These are phyloP conservation scores for Dendrophyllia cribrosa DNA, from an alignment of 64 coral and sea anemone species.

Conservation along the genomic window DNA sequence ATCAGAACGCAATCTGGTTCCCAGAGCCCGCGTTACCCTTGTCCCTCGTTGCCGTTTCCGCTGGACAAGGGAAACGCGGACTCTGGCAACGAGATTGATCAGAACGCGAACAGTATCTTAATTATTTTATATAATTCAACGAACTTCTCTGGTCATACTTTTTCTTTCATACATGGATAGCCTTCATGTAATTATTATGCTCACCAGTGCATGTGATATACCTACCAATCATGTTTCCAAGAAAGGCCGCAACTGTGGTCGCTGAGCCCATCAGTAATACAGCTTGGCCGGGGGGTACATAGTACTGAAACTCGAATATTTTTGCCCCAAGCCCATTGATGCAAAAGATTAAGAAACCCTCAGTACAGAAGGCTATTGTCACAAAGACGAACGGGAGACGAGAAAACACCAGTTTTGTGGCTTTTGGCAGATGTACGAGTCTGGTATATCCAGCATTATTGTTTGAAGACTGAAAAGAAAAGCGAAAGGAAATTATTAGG, in stretches of 20 bases:
- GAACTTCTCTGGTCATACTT: no score
- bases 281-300: slow-evolving; percentile 34
- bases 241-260: slow-evolving; percentile 1
- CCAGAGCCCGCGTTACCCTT: no score
- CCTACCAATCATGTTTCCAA: slow-evolving; percentile 78
- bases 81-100: no score
- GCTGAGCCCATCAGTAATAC: slow-evolving; percentile 60
- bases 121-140: no score
- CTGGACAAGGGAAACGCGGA: no score
- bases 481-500: no score
- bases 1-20: no score
- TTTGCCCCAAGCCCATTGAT: slow-evolving; percentile 68
- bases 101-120: no score
- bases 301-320: slow-evolving; percentile 63
- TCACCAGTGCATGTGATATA: no score
- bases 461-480: neutral
- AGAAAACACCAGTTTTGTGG: slow-evolving; percentile 70
- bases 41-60: no score
- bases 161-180: no score
- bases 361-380: slow-evolving; percentile 41
- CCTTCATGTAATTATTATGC: no score
- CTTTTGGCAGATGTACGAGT: slow-evolving; percentile 73
- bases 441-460: slow-evolving; percentile 23
- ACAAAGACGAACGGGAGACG: slow-evolving; percentile 54
- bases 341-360: slow-evolving; percentile 34